Evolutionary conservation across 2,797 vertebrate genomes (phyloP).

Genomic region (Tenualosa ilisha): DNA sequence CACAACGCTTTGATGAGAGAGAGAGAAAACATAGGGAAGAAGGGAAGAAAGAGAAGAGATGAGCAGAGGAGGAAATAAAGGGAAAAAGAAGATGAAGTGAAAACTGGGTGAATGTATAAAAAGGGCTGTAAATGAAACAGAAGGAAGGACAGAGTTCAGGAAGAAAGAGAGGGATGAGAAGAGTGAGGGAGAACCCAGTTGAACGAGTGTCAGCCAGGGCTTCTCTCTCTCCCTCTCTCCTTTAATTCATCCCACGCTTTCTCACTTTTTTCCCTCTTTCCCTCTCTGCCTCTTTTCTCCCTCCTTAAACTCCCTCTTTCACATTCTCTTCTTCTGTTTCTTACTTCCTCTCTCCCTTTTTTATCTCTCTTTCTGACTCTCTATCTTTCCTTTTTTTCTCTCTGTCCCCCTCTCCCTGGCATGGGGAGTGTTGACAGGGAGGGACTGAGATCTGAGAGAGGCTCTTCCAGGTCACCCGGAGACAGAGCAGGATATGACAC

Average conservation of each 20-base stretch:
- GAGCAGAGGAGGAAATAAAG: too few species aligned
- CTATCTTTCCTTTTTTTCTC: background rate
- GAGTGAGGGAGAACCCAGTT: too few species aligned
- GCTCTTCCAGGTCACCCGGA: constrained; percentile 8
- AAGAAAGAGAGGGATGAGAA: too few species aligned
- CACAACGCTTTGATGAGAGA: background rate
- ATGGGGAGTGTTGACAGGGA: background rate
- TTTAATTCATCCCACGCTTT: background rate
- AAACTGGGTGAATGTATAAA: too few species aligned
- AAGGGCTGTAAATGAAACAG: too few species aligned
- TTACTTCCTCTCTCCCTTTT: background rate
- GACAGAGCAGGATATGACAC: constrained; percentile 48
- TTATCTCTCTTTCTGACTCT: background rate
- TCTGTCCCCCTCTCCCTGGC: background rate
- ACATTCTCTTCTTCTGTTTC: background rate
- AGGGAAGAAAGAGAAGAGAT: background rate
- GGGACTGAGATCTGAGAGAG: background rate
- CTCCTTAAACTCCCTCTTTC: too few species aligned
- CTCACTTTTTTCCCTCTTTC: background rate
- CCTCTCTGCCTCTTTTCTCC: background rate
- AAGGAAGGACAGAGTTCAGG: too few species aligned
- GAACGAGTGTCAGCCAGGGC: too few species aligned
- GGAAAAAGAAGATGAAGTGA: too few species aligned
- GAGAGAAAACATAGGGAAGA: background rate
- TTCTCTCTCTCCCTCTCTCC: too few species aligned